Conservation (phyloP, 2,797 vertebrate species). For the Poeciliopsis turneri region DNA sequence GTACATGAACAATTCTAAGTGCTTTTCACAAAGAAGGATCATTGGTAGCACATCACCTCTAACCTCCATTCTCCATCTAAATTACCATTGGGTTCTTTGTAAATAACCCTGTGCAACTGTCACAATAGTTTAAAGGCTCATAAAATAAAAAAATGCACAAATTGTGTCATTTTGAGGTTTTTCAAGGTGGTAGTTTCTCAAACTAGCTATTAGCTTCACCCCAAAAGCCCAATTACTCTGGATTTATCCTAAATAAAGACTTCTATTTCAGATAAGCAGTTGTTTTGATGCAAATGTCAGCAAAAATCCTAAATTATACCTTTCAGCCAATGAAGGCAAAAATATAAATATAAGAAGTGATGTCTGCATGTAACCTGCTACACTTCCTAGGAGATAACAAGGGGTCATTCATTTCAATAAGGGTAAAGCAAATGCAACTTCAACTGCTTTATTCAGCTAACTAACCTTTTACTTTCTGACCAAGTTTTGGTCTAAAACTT, state of each 20-base stretch:
- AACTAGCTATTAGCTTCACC: neutral
- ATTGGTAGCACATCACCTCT: neutral
- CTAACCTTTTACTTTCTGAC: neutral
- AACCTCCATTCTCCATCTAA: neutral
- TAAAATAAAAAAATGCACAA: neutral
- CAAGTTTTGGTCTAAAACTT: slow-evolving; percentile 19
- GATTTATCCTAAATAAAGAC: neutral
- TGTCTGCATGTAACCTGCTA: neutral
- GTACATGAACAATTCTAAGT: neutral
- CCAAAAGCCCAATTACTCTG: neutral
- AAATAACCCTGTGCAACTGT: neutral
- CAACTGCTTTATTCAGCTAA: neutral
- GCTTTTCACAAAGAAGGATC: neutral
- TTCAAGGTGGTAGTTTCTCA: neutral
- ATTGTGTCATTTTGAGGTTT: neutral
- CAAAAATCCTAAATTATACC: neutral
- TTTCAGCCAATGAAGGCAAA: neutral
- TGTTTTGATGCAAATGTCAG: neutral
- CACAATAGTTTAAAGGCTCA: neutral
- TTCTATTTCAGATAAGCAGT: neutral
- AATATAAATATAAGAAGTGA: neutral
- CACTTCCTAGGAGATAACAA: neutral
- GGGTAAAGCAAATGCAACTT: neutral
- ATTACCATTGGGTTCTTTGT: neutral
- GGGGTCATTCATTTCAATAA: neutral